A percentile compares a stretch with the other conserved stretches of the same genome.
These are phyloP conservation scores for Amyelois transitella DNA, from an alignment of 1,140 invertebrate species.

Conservation along the genomic window DNA sequence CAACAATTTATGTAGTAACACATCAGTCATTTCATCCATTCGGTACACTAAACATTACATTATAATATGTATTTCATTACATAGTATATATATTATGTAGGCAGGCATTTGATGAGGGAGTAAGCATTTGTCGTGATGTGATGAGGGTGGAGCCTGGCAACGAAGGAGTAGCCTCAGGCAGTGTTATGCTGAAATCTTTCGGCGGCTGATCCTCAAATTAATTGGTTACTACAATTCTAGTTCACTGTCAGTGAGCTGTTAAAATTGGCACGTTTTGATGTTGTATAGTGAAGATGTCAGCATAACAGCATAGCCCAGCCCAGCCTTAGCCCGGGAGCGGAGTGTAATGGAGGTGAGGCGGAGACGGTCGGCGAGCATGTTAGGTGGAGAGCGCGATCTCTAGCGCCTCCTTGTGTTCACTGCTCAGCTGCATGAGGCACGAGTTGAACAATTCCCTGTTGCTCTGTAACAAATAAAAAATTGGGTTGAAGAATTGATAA, in stretches of 20 bases:
- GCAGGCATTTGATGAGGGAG: conserved; percentile 3
- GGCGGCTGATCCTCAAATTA: background rate
- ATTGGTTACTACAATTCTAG: too few relatives aligned
- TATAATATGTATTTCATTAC: background rate
- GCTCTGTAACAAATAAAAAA: conserved; percentile 38
- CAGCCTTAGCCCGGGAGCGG: background rate
- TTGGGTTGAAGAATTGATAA: background rate
- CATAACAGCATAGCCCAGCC: background rate
- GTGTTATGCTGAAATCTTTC: conserved; percentile 7
- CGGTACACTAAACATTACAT: conserved; percentile 6
- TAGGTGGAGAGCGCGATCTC: conserved; percentile 78
- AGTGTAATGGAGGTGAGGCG: conserved; percentile 5
- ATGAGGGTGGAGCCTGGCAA: conserved; percentile 33
- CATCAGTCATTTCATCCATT: conserved; percentile 21
- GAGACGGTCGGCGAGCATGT: conserved; percentile 29
- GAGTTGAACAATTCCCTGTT: conserved; percentile 90
- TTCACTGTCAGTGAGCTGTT: too few relatives aligned
- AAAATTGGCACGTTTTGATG: too few relatives aligned
- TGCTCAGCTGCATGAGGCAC: conserved; percentile 82
- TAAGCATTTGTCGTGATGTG: conserved; percentile 12
- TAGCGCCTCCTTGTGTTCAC: conserved; percentile 88
- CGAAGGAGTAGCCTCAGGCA: conserved; percentile 21
- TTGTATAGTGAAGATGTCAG: background rate
- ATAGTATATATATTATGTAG: conserved; percentile 8
- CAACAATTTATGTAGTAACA: conserved; percentile 12